Percentiles rank a stretch among this genome's conserved stretches.
phyloP scores from a whole-genome alignment of 1,140 invertebrate species.

The Trinorchestia longiramus region DNA sequence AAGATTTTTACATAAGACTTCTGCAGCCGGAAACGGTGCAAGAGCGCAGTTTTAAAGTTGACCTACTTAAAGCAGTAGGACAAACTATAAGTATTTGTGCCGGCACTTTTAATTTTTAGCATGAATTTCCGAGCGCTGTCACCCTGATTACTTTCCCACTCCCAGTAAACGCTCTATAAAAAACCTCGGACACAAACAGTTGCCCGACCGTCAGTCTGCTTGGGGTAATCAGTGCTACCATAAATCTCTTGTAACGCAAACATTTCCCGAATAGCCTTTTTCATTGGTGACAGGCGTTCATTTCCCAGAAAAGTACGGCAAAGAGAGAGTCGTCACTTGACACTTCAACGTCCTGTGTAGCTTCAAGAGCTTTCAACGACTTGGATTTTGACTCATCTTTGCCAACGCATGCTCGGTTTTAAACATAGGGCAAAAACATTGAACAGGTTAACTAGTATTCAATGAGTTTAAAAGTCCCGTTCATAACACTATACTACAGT shows the following conservation, averaged over 20 bases:
- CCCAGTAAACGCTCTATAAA: background rate
- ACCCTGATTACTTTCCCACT: conserved; percentile 22
- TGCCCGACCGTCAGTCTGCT: background rate
- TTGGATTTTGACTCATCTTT: background rate
- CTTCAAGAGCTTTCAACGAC: background rate
- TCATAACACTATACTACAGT: background rate
- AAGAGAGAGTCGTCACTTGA: conserved; percentile 26
- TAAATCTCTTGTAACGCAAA: conserved; percentile 47
- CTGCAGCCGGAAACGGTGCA: no score
- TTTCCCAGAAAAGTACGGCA: conserved; percentile 42
- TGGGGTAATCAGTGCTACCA: conserved; percentile 4
- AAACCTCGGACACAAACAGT: background rate
- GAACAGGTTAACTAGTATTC: background rate
- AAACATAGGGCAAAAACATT: background rate
- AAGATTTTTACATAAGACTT: no score
- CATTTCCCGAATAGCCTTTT: conserved; percentile 46
- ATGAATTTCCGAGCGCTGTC: background rate
- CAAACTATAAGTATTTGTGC: background rate
- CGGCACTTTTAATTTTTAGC: background rate
- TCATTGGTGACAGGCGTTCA: conserved; percentile 5
- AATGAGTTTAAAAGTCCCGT: background rate
- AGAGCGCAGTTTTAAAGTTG: no score
- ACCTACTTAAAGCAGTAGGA: background rate
- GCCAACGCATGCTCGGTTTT: background rate
- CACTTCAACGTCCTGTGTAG: background rate